Conservation (phyloP, 2,113 vertebrate species). For the Aleadryas rufinucha region DNA sequence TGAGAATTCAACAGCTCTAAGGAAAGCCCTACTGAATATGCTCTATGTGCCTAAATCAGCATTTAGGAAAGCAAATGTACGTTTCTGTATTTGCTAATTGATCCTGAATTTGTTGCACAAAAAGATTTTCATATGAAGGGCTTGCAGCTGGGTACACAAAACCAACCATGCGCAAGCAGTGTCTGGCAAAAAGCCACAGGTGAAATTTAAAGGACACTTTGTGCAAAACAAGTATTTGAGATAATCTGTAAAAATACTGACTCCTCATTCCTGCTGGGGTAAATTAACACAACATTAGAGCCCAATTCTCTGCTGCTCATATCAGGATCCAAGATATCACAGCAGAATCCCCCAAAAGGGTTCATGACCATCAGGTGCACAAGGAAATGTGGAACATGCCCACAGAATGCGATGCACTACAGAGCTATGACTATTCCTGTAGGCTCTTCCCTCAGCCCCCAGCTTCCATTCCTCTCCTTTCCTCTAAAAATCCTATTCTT, state of each 20-base stretch:
- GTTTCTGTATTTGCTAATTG: background rate
- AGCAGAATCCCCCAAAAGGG: background rate
- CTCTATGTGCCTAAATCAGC: background rate
- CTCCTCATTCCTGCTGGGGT: background rate
- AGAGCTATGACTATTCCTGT: background rate
- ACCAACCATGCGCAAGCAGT: background rate
- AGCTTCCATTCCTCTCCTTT: background rate
- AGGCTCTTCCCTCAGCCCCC: background rate
- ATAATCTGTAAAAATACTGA: background rate
- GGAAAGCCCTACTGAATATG: background rate
- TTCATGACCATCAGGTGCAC: background rate
- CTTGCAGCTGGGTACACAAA: constrained; percentile 37
- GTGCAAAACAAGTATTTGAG: background rate
- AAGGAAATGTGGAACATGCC: background rate
- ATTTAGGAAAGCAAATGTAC: background rate
- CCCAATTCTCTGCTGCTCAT: background rate
- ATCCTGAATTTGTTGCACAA: background rate
- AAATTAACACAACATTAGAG: background rate
- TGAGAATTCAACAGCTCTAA: background rate
- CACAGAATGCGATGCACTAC: accelerated
- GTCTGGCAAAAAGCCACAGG: background rate
- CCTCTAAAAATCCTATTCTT: background rate
- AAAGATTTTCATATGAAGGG: background rate
- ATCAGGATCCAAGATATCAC: background rate
- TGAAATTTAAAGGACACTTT: background rate